Base-by-base conservation (phyloP, 2,888 invertebrate species). In the Drosophila picticornis region DNA sequence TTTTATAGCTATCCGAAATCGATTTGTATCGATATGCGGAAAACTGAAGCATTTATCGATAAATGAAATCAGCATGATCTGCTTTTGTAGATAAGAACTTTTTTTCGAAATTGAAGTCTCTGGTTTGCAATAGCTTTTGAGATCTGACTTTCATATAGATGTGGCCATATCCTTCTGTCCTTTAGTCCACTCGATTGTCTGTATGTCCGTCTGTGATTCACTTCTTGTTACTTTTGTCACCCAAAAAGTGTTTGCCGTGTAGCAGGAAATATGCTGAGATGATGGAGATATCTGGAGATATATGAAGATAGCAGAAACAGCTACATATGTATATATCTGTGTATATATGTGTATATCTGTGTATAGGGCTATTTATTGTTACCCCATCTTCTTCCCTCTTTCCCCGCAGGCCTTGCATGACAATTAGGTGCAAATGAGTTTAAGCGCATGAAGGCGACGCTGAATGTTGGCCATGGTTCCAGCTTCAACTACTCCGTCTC, bases 341-440 rank as follows among this genome's bases (percentile, higher is more conserved):
- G 29, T 31, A 31, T 51, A 32, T 22, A 22, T 46, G 7, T 46
- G 19, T 29, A 10, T 31, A 19, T n/a, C 13, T 31, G 29, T 31
- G 50, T 51, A n/a, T 31, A 52, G 29, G 50, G 43, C 50, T 55
- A 57, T 52, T 16, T 38, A 51, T n/a, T 50, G 10, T 50, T 19
- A 11, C n/a, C 19, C n/a, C 2, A 1, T 13, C 19, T 5, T 2
- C n/a, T 16, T 40, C 4, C 31, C 52, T 13, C 2, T 36, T 51
- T 25, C 32, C 68, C 27, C 38, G 22, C 38, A 53, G 38, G 53
- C 52, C 65, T 46, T 84, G 87, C 84, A 89, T 87, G 90, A 87
- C 87, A 87, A 87, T 90, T 89, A 84, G 89, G 89, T 87, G 90
- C 77, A 87, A 87, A 87, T 89, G 90, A 90, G 84, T 67, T 71